Conservation (phyloP, 2,113 vertebrate species). For the Heteronetta atricapilla region DNA sequence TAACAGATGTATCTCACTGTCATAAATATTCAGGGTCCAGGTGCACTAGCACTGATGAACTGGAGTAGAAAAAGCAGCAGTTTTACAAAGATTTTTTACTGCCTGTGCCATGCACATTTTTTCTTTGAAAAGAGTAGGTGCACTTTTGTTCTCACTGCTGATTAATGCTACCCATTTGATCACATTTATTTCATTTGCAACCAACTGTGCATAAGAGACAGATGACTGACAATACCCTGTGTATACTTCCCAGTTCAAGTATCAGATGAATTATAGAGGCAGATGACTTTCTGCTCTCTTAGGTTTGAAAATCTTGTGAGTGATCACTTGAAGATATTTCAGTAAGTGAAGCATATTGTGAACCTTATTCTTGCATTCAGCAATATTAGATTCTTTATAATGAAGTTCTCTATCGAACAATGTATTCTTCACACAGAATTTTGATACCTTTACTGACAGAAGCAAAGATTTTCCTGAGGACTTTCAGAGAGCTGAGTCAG, state of each 20-base stretch:
- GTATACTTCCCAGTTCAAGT: background rate
- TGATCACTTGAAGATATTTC: background rate
- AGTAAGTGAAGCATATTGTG: background rate
- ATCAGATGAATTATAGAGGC: background rate
- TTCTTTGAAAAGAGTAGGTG: background rate
- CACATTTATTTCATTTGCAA: background rate
- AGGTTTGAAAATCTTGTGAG: background rate
- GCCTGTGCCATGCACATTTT: background rate
- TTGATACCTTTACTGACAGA: background rate
- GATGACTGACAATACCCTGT: constrained; percentile 23
- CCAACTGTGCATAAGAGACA: background rate
- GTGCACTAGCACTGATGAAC: constrained; percentile 34
- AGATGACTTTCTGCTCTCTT: background rate
- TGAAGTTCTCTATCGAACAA: background rate
- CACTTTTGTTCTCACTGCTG: background rate
- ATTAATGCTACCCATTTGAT: background rate
- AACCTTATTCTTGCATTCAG: background rate
- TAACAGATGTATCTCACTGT: background rate
- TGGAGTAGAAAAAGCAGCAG: background rate
- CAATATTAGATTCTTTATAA: background rate
- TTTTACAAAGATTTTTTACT: background rate
- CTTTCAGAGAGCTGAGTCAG: background rate
- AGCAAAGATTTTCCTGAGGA: background rate
- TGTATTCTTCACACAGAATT: background rate
- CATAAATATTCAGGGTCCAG: constrained; percentile 45